Base-by-base conservation (phyloP, 1,140 invertebrate genomes). In the Pseudomyrmex cubaensis region DNA sequence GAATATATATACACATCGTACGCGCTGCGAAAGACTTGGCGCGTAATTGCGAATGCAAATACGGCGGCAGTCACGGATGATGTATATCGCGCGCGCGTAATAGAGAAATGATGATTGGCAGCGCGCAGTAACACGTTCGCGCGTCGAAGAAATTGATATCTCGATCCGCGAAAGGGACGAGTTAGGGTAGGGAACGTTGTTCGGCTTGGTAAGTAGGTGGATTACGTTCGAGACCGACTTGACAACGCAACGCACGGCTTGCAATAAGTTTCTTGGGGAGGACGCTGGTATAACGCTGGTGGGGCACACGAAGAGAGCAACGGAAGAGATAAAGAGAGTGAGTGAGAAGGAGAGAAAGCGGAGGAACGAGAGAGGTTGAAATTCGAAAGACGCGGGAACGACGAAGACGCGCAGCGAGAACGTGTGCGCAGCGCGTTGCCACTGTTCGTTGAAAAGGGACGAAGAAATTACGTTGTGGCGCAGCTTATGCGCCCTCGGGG, bases 401-500 rank as follows among this genome's bases (percentile, higher is more conserved):
- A 69, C 66, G 50, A 73, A 52, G 56, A 80, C 66, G 76, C 44
- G 48, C 20, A 35, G 67, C 82, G 76, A 12, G 63, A 82, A 59
- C 61, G 83, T 59, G 77, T 74, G 64, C 73, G 85, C 69, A 62
- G 63, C 50, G 69, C 91, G 92, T 91, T 92, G 90, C 89, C 89
- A 91, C 87, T 85, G 88, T 91, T 91, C 90, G 90, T 88, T 92
- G 91, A 88, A 92, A 92, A 93, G 91, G 89, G 90, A 92, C 90
- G 90, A 91, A 92, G 90, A 90, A 93, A 92, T 91, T 91, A 89
- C 91, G 92, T 90, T 89, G 91, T 89, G 89, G 91, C 86, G 89
- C 90, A 91, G 90, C 92, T 92, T 92, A 92, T 90, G 87, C 91
- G 88, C 92, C 93, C 91, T 92, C 86, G 69, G 92, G 93, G 92